Evolutionary conservation across 2,113 vertebrate genomes (phyloP), one percentile per base, ranked within the genome.

Genomic region (Forbesichthys agassizii): DNA sequence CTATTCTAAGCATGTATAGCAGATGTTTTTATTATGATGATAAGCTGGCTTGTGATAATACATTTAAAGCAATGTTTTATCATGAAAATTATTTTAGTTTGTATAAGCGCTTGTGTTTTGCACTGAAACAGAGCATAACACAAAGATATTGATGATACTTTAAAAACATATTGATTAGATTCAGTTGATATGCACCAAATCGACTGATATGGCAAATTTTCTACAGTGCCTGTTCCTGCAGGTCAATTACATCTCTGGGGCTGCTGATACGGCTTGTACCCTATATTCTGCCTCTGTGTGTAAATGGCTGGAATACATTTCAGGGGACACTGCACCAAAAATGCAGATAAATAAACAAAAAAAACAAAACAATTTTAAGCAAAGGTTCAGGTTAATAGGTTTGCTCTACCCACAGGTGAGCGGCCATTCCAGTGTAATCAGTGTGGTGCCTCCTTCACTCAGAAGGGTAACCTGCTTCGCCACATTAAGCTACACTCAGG

Each of bases 401-500:
- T 68, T 73, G 8, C 56, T 83, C 67, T 79, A 47, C 83, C 77
- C 64, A 36, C 82, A 98, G 97, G 97, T 70, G 97, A 98, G 81
- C 90, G 97, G 56, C 97, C 97, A 1, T 98, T 98, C 92, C 96
- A 98, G 82, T 98, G 97, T 90, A 98, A 98, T 92, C 97, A 98
- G 91, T 98, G 97, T 3, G 97, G 97, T 0, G 97, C 97, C 72
- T 98, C 97, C 75, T 98, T 98, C 88, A 98, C 97, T n/a, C 97
- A 98, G 90, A 98, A 98, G 86, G 97, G 97, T 48, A 98, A 98
- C 89, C 92, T 98, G 68, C 92, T 98, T 51, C 96, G 97, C 4
- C 97, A 98, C 90, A 98, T 98, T 92, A 98, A 98, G 82, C 93
- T 98, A 86, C 97, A 98, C 89, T 98, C 97, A 0, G 97, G 97